Evolutionary conservation across 1,140 invertebrate species (phyloP).

Genomic region (Nomia melanderi): DNA sequence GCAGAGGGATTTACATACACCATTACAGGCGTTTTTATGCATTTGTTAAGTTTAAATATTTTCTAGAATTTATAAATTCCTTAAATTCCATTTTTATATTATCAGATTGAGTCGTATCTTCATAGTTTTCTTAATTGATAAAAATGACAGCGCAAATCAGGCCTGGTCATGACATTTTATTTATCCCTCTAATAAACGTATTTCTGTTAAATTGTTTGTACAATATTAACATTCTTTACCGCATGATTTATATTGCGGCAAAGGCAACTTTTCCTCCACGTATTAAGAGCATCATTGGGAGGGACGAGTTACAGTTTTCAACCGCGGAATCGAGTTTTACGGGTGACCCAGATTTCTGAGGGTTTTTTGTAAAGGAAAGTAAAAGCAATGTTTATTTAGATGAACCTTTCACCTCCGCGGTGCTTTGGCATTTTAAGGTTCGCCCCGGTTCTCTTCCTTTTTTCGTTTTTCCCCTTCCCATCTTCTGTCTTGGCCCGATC

Average conservation of each 20-base stretch:
- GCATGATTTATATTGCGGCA: not conserved
- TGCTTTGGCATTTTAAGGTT: conserved; percentile 42
- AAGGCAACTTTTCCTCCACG: not conserved
- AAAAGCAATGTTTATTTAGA: conserved; percentile 51
- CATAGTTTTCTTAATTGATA: too few species aligned
- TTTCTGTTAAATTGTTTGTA: not conserved
- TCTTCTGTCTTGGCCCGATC: not conserved
- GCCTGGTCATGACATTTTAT: too few species aligned
- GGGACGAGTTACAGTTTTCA: conserved; percentile 29
- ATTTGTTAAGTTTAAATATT: too few species aligned
- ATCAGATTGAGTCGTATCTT: too few species aligned
- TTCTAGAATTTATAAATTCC: too few species aligned
- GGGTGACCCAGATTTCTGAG: conserved; percentile 36
- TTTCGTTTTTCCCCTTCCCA: too few species aligned
- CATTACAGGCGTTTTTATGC: too few species aligned
- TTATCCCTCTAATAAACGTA: too few species aligned
- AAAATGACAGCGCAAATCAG: too few species aligned
- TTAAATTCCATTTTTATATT: too few species aligned
- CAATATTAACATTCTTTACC: not conserved
- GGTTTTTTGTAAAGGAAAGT: conserved; percentile 48
- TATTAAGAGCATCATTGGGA: not conserved
- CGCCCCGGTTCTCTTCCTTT: conserved; percentile 23
- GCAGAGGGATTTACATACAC: too few species aligned
- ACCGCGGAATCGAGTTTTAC: conserved; percentile 45
- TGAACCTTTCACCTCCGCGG: conserved; percentile 47